phyloP scores from a whole-genome alignment of 2,113 vertebrate species.

The Plectropomus leopardus region DNA sequence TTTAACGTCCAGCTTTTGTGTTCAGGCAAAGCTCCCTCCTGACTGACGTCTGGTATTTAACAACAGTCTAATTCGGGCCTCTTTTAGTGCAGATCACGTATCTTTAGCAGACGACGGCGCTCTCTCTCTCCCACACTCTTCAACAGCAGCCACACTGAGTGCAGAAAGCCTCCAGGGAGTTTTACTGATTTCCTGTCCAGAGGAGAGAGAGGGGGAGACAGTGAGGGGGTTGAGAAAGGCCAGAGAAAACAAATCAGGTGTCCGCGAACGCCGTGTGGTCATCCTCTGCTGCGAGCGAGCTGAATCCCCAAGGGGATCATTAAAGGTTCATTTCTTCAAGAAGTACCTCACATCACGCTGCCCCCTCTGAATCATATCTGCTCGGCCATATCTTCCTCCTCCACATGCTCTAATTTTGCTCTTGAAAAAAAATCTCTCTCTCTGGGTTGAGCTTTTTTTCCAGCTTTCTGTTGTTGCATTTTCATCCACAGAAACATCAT shows the following conservation, averaged over 20 bases:
- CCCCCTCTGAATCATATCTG: conserved; percentile 73
- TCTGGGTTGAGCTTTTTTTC: conserved; percentile 23
- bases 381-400: conserved; percentile 63
- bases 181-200: conserved; percentile 55
- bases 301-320: conserved; percentile 56
- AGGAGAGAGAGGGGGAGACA: conserved; percentile 9
- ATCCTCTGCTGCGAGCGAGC: conserved; percentile 31
- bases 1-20: no score
- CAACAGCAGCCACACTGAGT: conserved; percentile 5
- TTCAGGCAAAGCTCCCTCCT: no score
- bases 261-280: conserved; percentile 8
- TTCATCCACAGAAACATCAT: conserved; percentile 16
- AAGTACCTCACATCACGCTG: conserved; percentile 54
- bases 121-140: background rate
- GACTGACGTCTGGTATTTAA: background rate
- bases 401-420: conserved; percentile 73
- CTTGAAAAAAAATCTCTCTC: conserved; percentile 44
- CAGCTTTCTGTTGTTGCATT: conserved; percentile 36
- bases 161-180: conserved; percentile 11
- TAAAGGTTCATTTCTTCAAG: conserved; percentile 68
- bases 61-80: background rate
- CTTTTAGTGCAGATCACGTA: background rate
- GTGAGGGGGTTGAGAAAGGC: conserved; percentile 1
- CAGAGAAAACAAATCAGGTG: conserved; percentile 49
- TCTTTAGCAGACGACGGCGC: conserved; percentile 2